Base-by-base conservation (phyloP, 2,113 vertebrate genomes). In the Tichodroma muraria region DNA sequence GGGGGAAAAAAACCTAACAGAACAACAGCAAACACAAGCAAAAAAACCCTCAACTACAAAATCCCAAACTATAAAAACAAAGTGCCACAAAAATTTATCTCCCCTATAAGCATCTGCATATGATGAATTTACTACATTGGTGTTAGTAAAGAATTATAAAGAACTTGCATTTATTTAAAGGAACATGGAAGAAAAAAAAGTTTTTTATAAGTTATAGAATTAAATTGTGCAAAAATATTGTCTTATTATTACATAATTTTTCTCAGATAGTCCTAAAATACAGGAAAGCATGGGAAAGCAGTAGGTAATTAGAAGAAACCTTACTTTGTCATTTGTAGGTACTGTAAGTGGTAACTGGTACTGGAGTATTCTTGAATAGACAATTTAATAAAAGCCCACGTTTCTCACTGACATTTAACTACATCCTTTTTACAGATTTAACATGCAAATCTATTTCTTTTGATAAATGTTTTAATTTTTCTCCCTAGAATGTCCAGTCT, bases 401-500 rank as follows among this genome's bases (percentile, higher is more conserved):
- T 65, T 49, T 38, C 13, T 86, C 94, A 94, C 72, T 85, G 35
- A 6, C 53, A 59, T 47, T 69, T 54, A 89, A 71, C 33, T 15
- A 53, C 25, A 88, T 25, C 11, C 11, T 82, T 88, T 90, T 54
- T 15, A 78, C 63, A 59, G 31, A 37, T 95, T 96, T 85, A 75
- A 56, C 27, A 66, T 76, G 12, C 30, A 94, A 95, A 89, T 33
- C 2, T 17, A 87, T 49, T 88, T 93, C 10, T 93, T 96, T 86
- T 87, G 60, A 95, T 88, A 90, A 85, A 89, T 54, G 5, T 37
- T 95, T 92, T 78, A 37, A 24, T 89, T 92, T 60, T 71, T 10
- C 22, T 5, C 5, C 17, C 27, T 18, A 30, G 68, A 50, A 50
- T 37, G 47, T 82, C 21, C 38, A 86, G 16, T 33, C 33, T 85